Conservation (phyloP, 2,888 invertebrate species). For the Exocentrus adspersus region DNA sequence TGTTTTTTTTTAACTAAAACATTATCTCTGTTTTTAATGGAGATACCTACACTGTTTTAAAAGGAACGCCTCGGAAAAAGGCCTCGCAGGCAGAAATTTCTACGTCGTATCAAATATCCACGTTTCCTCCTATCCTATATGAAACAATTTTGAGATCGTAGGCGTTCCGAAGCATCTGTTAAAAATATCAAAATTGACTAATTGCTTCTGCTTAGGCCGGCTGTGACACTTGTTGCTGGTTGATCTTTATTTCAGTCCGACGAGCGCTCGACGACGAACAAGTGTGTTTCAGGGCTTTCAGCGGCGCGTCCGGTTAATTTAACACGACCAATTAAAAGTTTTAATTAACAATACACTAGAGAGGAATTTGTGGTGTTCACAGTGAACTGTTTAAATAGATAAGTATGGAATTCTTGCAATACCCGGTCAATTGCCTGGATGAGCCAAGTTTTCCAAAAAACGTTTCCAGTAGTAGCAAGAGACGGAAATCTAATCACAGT, state of each 20-base stretch:
- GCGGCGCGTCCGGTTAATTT: constrained; percentile 19
- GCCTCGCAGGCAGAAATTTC: too few species aligned
- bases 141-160: constrained; percentile 33
- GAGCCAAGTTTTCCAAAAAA: constrained; percentile 30
- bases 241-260: constrained; percentile 26
- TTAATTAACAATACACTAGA: constrained; percentile 19
- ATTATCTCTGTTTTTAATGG: too few species aligned
- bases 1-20: too few species aligned
- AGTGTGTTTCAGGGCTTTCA: constrained; percentile 4
- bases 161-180: constrained; percentile 50
- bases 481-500: constrained; percentile 43
- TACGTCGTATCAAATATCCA: too few species aligned
- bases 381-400: neutral
- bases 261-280: neutral
- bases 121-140: constrained; percentile 30
- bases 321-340: constrained; percentile 29
- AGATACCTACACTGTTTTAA: too few species aligned
- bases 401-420: constrained; percentile 40
- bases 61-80: too few species aligned
- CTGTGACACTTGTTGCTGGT: constrained; percentile 42
- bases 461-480: constrained; percentile 30
- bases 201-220: constrained; percentile 34
- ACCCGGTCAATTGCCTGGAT: constrained; percentile 25
- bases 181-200: constrained; percentile 50
- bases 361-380: constrained; percentile 11